phyloP scores from a whole-genome alignment of 2,888 invertebrate species.

The Axea sp. region DNA sequence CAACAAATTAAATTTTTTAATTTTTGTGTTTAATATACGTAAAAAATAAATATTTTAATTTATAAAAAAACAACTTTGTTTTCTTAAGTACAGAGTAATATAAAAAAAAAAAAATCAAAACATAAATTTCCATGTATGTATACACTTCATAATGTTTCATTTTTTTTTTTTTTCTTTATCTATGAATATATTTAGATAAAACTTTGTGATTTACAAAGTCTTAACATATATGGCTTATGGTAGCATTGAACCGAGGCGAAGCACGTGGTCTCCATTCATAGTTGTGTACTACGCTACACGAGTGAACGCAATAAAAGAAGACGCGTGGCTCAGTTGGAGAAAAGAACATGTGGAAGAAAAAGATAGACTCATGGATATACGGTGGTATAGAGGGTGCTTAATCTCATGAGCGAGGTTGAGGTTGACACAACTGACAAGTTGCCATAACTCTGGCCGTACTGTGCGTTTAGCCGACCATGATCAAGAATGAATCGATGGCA shows the following conservation, averaged over 20 bases:
- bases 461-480: slow-evolving; percentile 46
- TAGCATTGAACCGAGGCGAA: slow-evolving; percentile 65
- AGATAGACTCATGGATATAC: slow-evolving; percentile 45
- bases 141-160: no score
- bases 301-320: slow-evolving; percentile 61
- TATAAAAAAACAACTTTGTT: no score
- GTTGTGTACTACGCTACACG: slow-evolving; percentile 67
- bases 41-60: no score
- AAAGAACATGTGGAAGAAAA: slow-evolving; percentile 60
- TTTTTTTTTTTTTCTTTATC: no score
- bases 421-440: slow-evolving; percentile 64
- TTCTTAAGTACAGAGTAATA: no score
- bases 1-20: no score
- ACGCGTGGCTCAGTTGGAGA: slow-evolving; percentile 63
- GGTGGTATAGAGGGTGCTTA: slow-evolving; percentile 41
- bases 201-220: slow-evolving; percentile 18
- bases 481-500: slow-evolving; percentile 59
- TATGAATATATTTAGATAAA: slow-evolving; percentile 9
- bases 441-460: slow-evolving; percentile 42
- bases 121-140: no score
- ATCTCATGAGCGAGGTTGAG: slow-evolving; percentile 65
- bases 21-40: no score
- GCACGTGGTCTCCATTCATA: slow-evolving; percentile 76
- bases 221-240: slow-evolving; percentile 63
- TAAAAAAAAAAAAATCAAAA: no score